Percentiles rank a stretch among this genome's conserved stretches.
Evolutionary conservation across 2,113 vertebrate genomes (phyloP).

Genomic region (Sialia sialis): DNA sequence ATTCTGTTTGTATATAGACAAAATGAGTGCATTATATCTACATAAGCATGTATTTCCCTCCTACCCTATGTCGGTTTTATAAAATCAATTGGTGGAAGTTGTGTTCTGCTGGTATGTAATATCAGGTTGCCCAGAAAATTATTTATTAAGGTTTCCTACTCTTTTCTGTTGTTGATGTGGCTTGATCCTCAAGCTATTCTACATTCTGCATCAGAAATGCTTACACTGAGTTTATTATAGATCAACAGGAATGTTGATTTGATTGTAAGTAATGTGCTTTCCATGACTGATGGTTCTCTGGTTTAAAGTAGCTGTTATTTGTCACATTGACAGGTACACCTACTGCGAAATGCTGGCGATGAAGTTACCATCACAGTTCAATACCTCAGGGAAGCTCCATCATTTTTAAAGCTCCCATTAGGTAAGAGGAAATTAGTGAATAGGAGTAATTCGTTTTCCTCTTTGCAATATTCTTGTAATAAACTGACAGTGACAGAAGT

Average conservation of each 20-base stretch:
- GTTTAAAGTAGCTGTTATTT: conserved; percentile 57
- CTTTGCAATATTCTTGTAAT: background rate
- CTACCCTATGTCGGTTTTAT: background rate
- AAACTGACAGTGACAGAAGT: background rate
- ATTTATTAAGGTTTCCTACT: background rate
- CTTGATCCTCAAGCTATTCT: background rate
- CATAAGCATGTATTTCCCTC: background rate
- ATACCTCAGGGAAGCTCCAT: conserved; percentile 91
- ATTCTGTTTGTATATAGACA: background rate
- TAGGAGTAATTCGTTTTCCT: background rate
- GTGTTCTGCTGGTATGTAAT: background rate
- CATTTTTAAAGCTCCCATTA: conserved; percentile 92
- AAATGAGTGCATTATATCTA: background rate
- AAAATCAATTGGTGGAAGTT: background rate
- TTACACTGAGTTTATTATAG: background rate
- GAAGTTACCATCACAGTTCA: conserved; percentile 92
- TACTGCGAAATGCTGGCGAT: conserved; percentile 90
- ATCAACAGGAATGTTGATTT: background rate
- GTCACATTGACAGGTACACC: conserved; percentile 82
- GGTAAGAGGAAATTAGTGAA: conserved; percentile 74
- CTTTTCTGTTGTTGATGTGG: background rate
- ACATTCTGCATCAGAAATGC: background rate
- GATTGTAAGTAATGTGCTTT: background rate
- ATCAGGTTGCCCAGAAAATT: background rate
- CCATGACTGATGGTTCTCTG: background rate